Percentiles rank a stretch among this genome's conserved stretches.
These are phyloP conservation scores for Xenentodon cancila DNA, from an alignment of 2,797 vertebrate genomes.

Conservation along the genomic window DNA sequence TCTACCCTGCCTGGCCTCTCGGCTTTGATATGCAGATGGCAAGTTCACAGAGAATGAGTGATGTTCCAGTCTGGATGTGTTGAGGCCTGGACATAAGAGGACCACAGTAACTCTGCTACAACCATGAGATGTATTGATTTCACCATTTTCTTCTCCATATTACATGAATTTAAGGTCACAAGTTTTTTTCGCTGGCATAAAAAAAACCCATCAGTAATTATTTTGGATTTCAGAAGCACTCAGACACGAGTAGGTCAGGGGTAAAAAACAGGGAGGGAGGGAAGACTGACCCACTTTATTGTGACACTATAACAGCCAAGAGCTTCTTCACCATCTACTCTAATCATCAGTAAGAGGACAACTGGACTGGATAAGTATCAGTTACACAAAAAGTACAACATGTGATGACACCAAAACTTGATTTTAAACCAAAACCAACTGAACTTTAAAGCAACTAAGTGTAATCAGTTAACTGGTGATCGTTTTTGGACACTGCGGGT, in stretches of 20 bases:
- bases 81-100: conserved; percentile 60
- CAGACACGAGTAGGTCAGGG: background rate
- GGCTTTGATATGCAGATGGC: conserved; percentile 89
- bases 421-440: conserved; percentile 30
- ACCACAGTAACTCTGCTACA: conserved; percentile 29
- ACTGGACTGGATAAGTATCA: background rate
- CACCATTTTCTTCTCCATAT: conserved; percentile 42
- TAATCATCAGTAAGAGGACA: conserved; percentile 7
- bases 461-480: conserved; percentile 23
- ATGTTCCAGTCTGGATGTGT: conserved; percentile 77
- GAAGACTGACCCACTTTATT: conserved; percentile 8
- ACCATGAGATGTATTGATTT: conserved; percentile 46
- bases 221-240: background rate
- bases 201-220: conserved; percentile 24
- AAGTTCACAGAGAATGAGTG: conserved; percentile 85
- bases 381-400: background rate
- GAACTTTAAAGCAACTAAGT: conserved; percentile 2
- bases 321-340: conserved; percentile 1
- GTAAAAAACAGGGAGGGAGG: background rate
- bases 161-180: conserved; percentile 38
- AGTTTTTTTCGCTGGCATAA: conserved; percentile 5
- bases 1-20: conserved; percentile 77
- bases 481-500: conserved; percentile 26
- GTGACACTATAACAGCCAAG: background rate
- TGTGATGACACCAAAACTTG: conserved; percentile 1